Conservation (phyloP, 2,797 vertebrate species). For the Argentina silus region DNA sequence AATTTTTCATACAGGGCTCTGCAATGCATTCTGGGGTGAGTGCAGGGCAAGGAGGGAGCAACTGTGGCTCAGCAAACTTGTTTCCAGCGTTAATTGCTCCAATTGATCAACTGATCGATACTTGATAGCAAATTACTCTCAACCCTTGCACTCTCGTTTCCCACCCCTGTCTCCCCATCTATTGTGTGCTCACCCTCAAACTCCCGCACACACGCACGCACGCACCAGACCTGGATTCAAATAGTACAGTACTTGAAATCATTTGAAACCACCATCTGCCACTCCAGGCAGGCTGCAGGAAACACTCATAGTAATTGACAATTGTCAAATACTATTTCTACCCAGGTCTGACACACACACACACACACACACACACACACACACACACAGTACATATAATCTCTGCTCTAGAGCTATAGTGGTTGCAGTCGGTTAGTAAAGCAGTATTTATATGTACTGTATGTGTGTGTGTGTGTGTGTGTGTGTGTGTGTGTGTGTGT, state of each 20-base stretch:
- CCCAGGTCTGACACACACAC: background rate
- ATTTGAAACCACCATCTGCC: no score
- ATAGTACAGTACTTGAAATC: no score
- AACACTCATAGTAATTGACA: no score
- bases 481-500: no score
- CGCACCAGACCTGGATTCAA: background rate
- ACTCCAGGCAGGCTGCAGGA: no score
- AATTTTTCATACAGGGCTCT: conserved; percentile 52
- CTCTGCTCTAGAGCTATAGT: no score
- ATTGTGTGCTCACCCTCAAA: conserved; percentile 14
- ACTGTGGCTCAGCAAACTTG: conserved; percentile 18
- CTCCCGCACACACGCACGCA: conserved; percentile 11
- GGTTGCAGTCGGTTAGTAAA: no score
- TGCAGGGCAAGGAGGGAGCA: conserved; percentile 30
- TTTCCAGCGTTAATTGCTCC: conserved; percentile 32
- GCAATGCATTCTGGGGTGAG: conserved; percentile 28
- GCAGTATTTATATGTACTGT: no score
- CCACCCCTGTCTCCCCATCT: background rate
- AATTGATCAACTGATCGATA: conserved; percentile 44
- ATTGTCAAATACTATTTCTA: no score
- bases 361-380: background rate
- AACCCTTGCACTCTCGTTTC: conserved; percentile 9
- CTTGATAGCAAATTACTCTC: conserved; percentile 15
- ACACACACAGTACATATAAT: background rate
- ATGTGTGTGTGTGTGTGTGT: no score